These are phyloP conservation scores for Brachionus angularis DNA, from an alignment of 1,140 invertebrate genomes.

Conservation along the genomic window DNA sequence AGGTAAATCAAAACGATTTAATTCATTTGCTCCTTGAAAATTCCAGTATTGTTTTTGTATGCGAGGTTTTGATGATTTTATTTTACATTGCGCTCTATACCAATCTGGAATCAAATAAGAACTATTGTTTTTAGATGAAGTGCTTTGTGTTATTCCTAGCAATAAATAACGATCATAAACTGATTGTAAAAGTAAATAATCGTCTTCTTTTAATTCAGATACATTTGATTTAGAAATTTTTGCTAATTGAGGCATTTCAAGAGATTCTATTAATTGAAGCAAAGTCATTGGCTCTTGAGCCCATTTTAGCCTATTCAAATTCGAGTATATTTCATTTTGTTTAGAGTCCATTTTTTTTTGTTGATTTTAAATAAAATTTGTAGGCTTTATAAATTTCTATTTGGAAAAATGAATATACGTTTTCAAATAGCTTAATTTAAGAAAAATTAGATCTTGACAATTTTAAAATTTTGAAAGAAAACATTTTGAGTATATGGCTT, in stretches of 20 bases:
- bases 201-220: constrained; percentile 37
- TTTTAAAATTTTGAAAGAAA: too few species aligned
- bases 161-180: constrained; percentile 42
- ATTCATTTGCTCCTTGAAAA: constrained; percentile 44
- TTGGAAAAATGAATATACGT: too few species aligned
- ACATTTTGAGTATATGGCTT: too few species aligned
- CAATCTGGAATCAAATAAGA: constrained; percentile 44
- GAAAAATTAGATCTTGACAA: too few species aligned
- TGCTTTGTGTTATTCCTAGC: constrained; percentile 5
- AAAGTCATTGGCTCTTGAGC: constrained; percentile 36
- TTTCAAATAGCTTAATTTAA: too few species aligned
- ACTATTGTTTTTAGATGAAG: constrained; percentile 8
- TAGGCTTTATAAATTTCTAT: too few species aligned
- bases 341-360: constrained; percentile 13
- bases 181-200: constrained; percentile 27
- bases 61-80: constrained; percentile 31
- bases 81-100: constrained; percentile 40
- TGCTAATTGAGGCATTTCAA: constrained; percentile 36
- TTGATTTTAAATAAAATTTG: too few species aligned
- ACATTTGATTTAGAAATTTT: constrained; percentile 1
- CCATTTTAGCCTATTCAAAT: constrained; percentile 33
- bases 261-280: constrained; percentile 32
- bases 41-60: constrained; percentile 44
- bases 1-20: constrained; percentile 43
- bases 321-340: neutral